A percentile compares a stretch with the other conserved stretches of the same genome.
These are phyloP conservation scores for Esox masquinongy DNA, from an alignment of 2,797 vertebrate species.

Conservation along the genomic window DNA sequence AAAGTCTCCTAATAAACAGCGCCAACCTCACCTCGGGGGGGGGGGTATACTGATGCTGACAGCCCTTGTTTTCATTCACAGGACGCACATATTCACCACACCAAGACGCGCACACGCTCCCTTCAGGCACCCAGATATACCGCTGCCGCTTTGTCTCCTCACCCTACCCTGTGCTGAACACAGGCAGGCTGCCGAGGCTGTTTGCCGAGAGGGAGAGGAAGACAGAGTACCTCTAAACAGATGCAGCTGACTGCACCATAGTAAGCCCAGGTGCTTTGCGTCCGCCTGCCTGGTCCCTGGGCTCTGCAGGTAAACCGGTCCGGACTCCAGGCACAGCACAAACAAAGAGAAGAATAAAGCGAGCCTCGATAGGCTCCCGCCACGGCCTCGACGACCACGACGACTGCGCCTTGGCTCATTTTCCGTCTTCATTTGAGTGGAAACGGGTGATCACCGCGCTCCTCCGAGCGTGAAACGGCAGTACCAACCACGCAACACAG, in stretches of 20 bases:
- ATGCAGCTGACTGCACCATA: not conserved
- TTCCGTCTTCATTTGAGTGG: not conserved
- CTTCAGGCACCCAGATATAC: not conserved
- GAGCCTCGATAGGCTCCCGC: not conserved
- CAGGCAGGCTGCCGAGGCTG: not conserved
- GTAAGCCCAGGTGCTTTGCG: not conserved
- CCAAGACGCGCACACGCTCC: not conserved
- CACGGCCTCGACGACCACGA: not conserved
- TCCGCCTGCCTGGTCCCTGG: not conserved
- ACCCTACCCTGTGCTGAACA: not conserved
- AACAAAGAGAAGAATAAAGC: not conserved
- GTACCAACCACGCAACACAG: not conserved
- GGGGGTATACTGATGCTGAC: too few relatives aligned
- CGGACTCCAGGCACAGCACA: not conserved
- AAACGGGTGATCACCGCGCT: not conserved
- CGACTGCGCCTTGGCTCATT: not conserved
- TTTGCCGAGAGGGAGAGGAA: not conserved
- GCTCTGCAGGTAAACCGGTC: not conserved
- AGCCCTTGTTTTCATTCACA: too few relatives aligned
- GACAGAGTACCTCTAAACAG: not conserved
- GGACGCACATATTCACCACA: too few relatives aligned
- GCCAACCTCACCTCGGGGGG: too few relatives aligned
- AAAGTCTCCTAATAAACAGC: too few relatives aligned
- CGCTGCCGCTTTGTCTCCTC: not conserved
- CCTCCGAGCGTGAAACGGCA: not conserved